These are phyloP conservation scores for Lithodes maja DNA, from an alignment of 2,888 invertebrate genomes.

Conservation along the genomic window DNA sequence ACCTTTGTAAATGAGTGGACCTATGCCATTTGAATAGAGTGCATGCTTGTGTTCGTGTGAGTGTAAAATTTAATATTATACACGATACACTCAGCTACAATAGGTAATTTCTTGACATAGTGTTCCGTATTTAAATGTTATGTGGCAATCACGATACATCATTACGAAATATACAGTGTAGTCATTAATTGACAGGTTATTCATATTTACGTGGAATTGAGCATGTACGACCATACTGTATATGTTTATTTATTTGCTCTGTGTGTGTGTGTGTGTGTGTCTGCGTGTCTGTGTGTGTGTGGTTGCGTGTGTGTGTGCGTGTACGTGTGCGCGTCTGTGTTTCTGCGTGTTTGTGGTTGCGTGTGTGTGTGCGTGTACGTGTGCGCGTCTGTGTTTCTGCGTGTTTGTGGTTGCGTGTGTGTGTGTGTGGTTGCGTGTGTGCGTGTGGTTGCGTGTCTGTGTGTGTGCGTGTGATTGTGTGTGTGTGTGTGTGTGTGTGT, in stretches of 20 bases:
- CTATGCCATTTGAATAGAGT: too few relatives aligned
- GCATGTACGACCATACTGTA: background rate
- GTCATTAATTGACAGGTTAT: background rate
- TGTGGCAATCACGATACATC: too few relatives aligned
- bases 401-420: background rate
- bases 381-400: background rate
- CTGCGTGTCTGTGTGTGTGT: background rate
- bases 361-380: background rate
- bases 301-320: constrained; percentile 14
- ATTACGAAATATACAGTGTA: too few relatives aligned
- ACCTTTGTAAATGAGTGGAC: too few relatives aligned
- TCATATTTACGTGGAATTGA: background rate
- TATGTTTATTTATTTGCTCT: constrained; percentile 31
- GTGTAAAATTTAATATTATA: too few relatives aligned
- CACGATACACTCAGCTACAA: too few relatives aligned
- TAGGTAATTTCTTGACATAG: too few relatives aligned
- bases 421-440: constrained; percentile 16
- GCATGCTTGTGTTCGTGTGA: too few relatives aligned
- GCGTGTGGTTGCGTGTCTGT: constrained; percentile 32
- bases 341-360: background rate
- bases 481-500: constrained; percentile 21
- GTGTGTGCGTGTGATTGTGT: constrained; percentile 19
- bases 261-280: background rate
- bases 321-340: constrained; percentile 30
- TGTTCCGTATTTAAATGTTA: too few relatives aligned